Conservation (phyloP, 2,113 vertebrate species). For the Zonotrichia leucophrys region DNA sequence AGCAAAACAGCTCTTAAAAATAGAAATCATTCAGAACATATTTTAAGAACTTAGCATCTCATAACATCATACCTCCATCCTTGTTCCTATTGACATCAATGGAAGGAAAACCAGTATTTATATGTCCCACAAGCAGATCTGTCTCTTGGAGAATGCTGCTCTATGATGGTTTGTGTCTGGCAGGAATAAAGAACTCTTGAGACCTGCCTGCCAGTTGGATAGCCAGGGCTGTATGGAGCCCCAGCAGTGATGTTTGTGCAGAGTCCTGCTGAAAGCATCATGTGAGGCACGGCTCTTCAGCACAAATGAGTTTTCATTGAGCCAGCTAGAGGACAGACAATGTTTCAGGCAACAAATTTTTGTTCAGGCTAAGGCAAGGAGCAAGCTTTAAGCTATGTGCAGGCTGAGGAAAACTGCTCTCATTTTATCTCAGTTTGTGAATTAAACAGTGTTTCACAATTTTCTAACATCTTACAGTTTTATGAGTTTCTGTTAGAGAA, state of each 20-base stretch:
- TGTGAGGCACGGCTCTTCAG: neutral
- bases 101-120: constrained; percentile 26
- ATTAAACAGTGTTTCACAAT: neutral
- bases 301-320: neutral
- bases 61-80: constrained; percentile 13
- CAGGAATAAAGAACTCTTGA: constrained; percentile 25
- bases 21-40: constrained; percentile 36
- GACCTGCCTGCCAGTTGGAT: neutral
- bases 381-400: neutral
- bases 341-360: neutral
- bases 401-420: neutral
- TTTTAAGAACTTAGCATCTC: constrained; percentile 55
- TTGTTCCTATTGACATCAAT: constrained; percentile 22
- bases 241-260: neutral
- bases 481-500: neutral
- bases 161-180: constrained; percentile 18
- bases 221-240: neutral
- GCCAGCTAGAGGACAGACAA: neutral
- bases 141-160: constrained; percentile 2
- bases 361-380: neutral
- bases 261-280: neutral
- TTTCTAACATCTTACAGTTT: neutral
- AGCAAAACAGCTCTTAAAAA: constrained; percentile 60
- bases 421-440: neutral
- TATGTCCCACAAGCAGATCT: neutral